phyloP scores from a whole-genome alignment of 2,888 invertebrate genomes.

The Acanthopleura granulata region DNA sequence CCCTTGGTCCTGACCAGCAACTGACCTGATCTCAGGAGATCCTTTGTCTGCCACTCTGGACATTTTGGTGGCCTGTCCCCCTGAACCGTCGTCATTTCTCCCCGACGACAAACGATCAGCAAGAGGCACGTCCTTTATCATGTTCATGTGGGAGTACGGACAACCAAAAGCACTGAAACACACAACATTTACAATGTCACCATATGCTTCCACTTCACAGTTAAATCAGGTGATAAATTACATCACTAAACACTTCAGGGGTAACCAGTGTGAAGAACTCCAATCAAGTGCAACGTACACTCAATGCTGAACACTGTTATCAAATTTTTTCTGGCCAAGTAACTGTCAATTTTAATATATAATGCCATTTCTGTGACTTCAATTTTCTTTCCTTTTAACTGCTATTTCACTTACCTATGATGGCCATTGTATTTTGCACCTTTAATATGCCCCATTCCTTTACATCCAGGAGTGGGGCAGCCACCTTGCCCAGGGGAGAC shows the following conservation, averaged over 20 bases:
- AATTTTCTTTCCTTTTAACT: no score
- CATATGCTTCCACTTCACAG: neutral
- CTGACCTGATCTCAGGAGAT: neutral
- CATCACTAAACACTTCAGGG: no score
- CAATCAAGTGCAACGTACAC: no score
- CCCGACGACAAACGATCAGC: slow-evolving; percentile 69
- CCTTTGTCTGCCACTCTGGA: neutral
- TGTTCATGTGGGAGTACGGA: slow-evolving; percentile 68
- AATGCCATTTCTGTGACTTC: no score
- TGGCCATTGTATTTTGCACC: slow-evolving; percentile 80
- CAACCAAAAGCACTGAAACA: slow-evolving; percentile 69
- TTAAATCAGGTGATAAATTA: no score
- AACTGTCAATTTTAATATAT: no score
- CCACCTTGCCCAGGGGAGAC: slow-evolving; percentile 72
- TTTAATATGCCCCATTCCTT: slow-evolving; percentile 88
- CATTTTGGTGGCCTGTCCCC: neutral
- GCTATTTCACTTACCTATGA: slow-evolving; percentile 54
- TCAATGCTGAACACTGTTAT: no score
- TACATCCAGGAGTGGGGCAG: slow-evolving; percentile 89
- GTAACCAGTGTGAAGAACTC: no score
- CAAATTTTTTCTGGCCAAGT: no score
- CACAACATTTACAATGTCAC: neutral
- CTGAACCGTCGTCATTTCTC: neutral
- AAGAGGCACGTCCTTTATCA: slow-evolving; percentile 66
- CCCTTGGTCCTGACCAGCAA: no score